Evolutionary conservation across 1,140 invertebrate species (phyloP).

Genomic region (Glossosoma conforme): DNA sequence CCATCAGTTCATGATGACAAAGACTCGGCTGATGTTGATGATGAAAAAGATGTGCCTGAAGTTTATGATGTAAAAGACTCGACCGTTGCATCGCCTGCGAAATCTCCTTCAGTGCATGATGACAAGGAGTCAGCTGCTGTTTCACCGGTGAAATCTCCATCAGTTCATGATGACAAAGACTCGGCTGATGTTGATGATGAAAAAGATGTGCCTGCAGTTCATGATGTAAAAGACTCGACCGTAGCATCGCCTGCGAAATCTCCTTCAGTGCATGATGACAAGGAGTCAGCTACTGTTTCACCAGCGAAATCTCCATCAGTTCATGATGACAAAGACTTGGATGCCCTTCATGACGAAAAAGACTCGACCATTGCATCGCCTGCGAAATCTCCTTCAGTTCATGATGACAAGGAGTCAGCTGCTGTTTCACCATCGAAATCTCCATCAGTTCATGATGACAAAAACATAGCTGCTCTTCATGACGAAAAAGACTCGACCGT

Average conservation of each 20-base stretch:
- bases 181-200: too few species aligned
- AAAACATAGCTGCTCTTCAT: too few species aligned
- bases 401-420: background rate
- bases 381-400: background rate
- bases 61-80: too few species aligned
- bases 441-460: background rate
- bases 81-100: background rate
- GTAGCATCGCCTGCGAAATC: background rate
- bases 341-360: background rate
- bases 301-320: background rate
- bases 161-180: too few species aligned
- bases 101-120: too few species aligned
- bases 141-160: too few species aligned
- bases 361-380: background rate
- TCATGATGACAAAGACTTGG: background rate
- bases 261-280: background rate
- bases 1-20: too few species aligned
- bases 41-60: too few species aligned
- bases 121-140: too few species aligned
- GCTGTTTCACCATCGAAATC: background rate
- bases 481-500: too few species aligned
- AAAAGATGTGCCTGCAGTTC: background rate
- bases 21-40: too few species aligned
- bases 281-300: background rate
- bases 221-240: too few species aligned